Evolutionary conservation across 2,888 invertebrate species (phyloP), one percentile per base, ranked within the genome.

Genomic region (Temnothorax ravouxi): DNA sequence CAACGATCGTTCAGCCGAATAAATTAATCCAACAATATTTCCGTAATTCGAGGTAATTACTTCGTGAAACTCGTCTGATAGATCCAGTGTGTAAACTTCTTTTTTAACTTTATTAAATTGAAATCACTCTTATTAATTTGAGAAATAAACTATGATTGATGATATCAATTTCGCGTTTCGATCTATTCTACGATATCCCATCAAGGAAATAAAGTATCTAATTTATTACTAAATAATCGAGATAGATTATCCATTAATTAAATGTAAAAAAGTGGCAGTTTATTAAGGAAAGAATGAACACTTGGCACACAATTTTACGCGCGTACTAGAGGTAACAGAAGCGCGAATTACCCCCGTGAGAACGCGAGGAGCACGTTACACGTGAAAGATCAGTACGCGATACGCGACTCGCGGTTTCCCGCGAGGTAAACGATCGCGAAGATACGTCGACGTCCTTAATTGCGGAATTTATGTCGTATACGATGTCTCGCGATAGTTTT

Each of bases 351-450:
- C 3, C n/a, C 0, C 9, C 71, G 59, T 80, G 79, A 38, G 79
- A 80, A 80, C 59, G 59, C 25, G 34, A 71, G 9, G n/a, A 29
- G 34, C 38, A 44, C 15, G 41, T 64, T 64, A 64, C 54, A 50
- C 21, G 15, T 34, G 21, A 15, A 50, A 76, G 25, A 66, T 66
- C 18, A 13, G 64, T 41, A 61, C 13, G 38, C 34, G 69, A 67
- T 69, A 59, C 18, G 21, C 8, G 15, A 47, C 44, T 15, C 67
- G 67, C 69, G 69, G 34, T 80, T 69, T 69, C 79, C 6, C 38
- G 59, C 34, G 38, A 71, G 79, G 79, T 71, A 69, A 69, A 71
- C 79, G 69, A 56, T 79, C 79, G 59, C 79, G 79, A 18, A 18
- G 21, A 59, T 67, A 13, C 52, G 13, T 15, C 15, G 38, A n/a